Evolutionary conservation across 1,140 invertebrate genomes (phyloP), one percentile per base, ranked within the genome.

Genomic region (Littorina saxatilis): DNA sequence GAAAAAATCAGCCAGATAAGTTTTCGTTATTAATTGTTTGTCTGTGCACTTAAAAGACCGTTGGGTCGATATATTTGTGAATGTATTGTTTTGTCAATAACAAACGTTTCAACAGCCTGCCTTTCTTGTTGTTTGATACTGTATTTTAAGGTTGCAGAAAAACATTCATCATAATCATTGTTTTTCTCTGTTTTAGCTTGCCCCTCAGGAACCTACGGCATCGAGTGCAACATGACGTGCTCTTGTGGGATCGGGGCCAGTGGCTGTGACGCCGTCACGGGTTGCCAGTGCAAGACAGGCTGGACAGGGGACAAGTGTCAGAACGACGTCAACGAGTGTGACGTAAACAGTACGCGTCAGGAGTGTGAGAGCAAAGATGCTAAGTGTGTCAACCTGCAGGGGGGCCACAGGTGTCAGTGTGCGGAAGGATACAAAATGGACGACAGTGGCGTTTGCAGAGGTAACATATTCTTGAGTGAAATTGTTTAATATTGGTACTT

Each of bases 251-350:
- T 61, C 2, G 82, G 82, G 1, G 58, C 82, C 40, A 40, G 37
- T 13, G 27, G 29, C 13, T 83, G 82, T 77, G 70, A 81, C 73
- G 63, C 68, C 23, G 35, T 43, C 39, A 50, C 15, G 11, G 82
- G 80, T 2, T 86, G 85, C 74, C 29, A 66, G 11, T 86, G 85
- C 77, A 35, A 68, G 50, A 17, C 58, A 15, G 85, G 85, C 11
- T 86, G 83, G 83, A 55, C 55, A 37, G 85, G 85, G 0, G 72
- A 70, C 29, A 79, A 73, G 32, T 86, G 85, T 77, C 73, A 83
- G 13, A 13, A 76, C 40, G 83, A 86, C 52, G 40, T 82, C n/a
- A 61, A 86, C 63, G 85, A 86, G 75, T 86, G 85, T 77, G 58
- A 43, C 32, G 29, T 32, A 32, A 63, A 32, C 37, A 52, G 29